phyloP scores from a whole-genome alignment of 2,888 invertebrate species.

The Mesorhabditis sp. region DNA sequence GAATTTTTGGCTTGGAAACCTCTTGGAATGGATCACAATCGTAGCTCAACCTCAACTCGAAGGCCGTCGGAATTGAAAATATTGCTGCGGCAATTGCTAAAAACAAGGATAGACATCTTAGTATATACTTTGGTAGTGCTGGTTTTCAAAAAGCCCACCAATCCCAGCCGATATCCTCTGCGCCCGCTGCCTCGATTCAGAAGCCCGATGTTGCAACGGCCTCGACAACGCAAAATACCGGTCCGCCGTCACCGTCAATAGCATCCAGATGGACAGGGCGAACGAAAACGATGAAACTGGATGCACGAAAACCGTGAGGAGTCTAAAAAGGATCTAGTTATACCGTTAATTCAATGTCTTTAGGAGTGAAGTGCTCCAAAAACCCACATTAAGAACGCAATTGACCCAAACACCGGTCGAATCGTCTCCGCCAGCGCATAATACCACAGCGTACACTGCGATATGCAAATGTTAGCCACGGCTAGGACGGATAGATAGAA shows the following conservation, averaged over 20 bases:
- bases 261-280: conserved; percentile 10
- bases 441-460: conserved; percentile 14
- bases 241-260: conserved; percentile 11
- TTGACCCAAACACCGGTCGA: conserved; percentile 2
- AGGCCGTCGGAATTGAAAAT: conserved; percentile 10
- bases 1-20: neutral
- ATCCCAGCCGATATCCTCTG: neutral
- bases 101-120: neutral
- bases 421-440: conserved; percentile 11
- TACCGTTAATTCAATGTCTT: neutral
- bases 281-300: conserved; percentile 10
- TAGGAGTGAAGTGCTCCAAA: no score
- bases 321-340: conserved; percentile 7
- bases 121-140: no score
- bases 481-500: conserved; percentile 13
- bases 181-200: conserved; percentile 4
- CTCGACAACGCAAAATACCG: conserved; percentile 12
- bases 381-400: conserved; percentile 10
- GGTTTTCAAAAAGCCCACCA: neutral
- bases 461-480: conserved; percentile 4
- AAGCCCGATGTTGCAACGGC: conserved; percentile 10
- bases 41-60: conserved; percentile 8
- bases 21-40: conserved; percentile 2
- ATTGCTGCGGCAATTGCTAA: neutral
- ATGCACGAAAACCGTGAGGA: conserved; percentile 11